Conservation (phyloP, 1,140 invertebrate genomes). For the Streblospio benedicti region DNA sequence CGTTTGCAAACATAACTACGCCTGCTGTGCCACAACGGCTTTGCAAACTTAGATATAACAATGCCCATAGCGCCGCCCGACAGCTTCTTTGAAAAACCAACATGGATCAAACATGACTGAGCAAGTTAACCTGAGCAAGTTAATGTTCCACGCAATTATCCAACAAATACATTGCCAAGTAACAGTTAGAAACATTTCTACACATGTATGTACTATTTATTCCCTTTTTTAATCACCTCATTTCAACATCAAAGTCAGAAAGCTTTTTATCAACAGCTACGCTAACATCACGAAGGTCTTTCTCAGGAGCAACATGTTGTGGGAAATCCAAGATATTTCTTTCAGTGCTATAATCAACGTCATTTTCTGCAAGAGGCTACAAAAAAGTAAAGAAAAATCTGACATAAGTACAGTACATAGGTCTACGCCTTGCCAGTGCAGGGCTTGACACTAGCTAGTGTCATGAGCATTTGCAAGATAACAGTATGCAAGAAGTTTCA, state of each 20-base stretch:
- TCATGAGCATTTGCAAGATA: neutral
- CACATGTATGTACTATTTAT: neutral
- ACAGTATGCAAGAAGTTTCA: neutral
- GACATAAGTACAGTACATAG: too few species aligned
- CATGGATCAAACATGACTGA: too few species aligned
- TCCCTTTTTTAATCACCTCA: slow-evolving; percentile 33
- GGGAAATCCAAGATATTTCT: slow-evolving; percentile 47
- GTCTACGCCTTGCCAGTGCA: too few species aligned
- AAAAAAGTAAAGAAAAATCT: slow-evolving; percentile 10
- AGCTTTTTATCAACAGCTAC: slow-evolving; percentile 48
- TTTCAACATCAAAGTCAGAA: slow-evolving; percentile 51
- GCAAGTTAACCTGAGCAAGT: too few species aligned
- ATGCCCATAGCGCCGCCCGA: too few species aligned
- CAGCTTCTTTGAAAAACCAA: too few species aligned
- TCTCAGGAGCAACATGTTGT: slow-evolving; percentile 48
- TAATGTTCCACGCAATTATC: too few species aligned
- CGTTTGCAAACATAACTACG: too few species aligned
- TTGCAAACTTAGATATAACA: too few species aligned
- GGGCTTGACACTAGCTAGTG: too few species aligned
- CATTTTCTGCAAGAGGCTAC: slow-evolving; percentile 43
- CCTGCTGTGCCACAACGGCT: too few species aligned
- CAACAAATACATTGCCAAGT: too few species aligned
- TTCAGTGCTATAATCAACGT: slow-evolving; percentile 41
- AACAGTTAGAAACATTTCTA: neutral
- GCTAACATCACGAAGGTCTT: slow-evolving; percentile 49